Evolutionary conservation across 2,797 vertebrate species (phyloP).

Genomic region (Helostoma temminkii): DNA sequence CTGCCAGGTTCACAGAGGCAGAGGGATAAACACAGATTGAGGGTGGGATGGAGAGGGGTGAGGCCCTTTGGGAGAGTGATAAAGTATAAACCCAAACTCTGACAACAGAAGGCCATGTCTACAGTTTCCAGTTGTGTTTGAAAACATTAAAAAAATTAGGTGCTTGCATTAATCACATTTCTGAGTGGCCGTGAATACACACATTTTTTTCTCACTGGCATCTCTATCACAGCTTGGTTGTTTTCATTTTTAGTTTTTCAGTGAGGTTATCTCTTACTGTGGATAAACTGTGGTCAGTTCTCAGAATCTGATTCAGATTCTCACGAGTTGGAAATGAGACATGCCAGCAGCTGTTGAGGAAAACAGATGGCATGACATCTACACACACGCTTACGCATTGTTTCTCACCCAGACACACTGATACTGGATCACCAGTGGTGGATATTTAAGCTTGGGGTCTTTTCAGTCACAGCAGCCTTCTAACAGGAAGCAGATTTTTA

Average conservation of each 20-base stretch:
- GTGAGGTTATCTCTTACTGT: conserved; percentile 18
- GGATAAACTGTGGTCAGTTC: conserved; percentile 14
- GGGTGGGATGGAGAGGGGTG: background rate
- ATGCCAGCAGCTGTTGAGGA: conserved; percentile 62
- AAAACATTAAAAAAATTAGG: conserved; percentile 30
- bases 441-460: conserved; percentile 27
- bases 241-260: conserved; percentile 8
- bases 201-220: background rate
- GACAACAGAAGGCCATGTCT: conserved; percentile 7
- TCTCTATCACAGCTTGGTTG: conserved; percentile 4
- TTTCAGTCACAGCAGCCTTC: conserved; percentile 10
- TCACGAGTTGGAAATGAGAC: conserved; percentile 54
- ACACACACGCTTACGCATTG: conserved; percentile 21
- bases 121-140: conserved; percentile 36
- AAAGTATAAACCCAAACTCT: conserved; percentile 21
- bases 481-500: background rate
- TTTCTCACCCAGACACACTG: conserved; percentile 10
- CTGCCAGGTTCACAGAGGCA: conserved; percentile 52
- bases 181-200: conserved; percentile 12
- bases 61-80: background rate
- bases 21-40: conserved; percentile 19
- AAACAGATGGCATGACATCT: conserved; percentile 57
- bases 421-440: background rate
- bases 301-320: conserved; percentile 44
- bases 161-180: conserved; percentile 13